These are phyloP conservation scores for Sitta europaea DNA, from an alignment of 2,113 vertebrate genomes.

Conservation along the genomic window DNA sequence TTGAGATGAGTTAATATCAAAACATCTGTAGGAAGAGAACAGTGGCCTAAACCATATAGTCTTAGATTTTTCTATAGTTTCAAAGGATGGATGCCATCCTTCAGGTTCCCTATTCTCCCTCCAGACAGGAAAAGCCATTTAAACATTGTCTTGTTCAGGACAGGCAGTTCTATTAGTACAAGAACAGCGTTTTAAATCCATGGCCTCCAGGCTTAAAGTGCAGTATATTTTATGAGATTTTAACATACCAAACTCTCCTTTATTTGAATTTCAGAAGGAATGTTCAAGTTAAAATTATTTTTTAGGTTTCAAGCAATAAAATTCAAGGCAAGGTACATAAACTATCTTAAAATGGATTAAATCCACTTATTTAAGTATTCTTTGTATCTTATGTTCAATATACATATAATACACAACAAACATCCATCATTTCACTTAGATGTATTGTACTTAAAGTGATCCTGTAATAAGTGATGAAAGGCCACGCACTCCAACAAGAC, in stretches of 20 bases:
- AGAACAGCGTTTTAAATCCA: neutral
- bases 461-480: neutral
- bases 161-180: neutral
- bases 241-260: neutral
- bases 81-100: neutral
- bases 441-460: neutral
- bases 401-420: slow-evolving; percentile 1
- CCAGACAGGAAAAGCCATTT: neutral
- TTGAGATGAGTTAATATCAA: neutral
- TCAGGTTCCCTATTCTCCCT: neutral
- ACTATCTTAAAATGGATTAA: slow-evolving; percentile 13
- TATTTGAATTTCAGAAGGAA: slow-evolving; percentile 49
- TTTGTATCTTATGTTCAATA: neutral
- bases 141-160: neutral
- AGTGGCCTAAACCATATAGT: neutral
- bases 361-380: neutral
- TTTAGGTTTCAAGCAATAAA: slow-evolving; percentile 22
- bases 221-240: slow-evolving; percentile 11
- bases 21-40: neutral
- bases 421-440: neutral
- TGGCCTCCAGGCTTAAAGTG: slow-evolving; percentile 46
- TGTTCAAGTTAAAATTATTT: slow-evolving; percentile 39
- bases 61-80: neutral
- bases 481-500: neutral
- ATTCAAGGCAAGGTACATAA: slow-evolving; percentile 39